These are phyloP conservation scores for Phocoena sinus DNA, from an alignment of 2,113 vertebrate genomes.

Conservation along the genomic window DNA sequence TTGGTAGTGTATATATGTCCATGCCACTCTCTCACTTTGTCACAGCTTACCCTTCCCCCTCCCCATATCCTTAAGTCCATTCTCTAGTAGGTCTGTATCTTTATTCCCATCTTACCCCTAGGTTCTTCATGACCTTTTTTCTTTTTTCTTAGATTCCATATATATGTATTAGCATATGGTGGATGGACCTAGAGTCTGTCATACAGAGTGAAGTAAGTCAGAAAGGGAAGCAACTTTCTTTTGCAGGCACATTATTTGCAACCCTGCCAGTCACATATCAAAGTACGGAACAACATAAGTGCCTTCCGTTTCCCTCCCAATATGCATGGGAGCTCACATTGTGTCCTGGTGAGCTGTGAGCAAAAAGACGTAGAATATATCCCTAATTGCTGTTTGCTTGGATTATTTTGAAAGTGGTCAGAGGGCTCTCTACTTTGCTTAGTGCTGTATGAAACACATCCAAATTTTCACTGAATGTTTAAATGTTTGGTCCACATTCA, in stretches of 20 bases:
- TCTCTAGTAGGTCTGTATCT: too few relatives aligned
- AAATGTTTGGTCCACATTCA: constrained; percentile 43
- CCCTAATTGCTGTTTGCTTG: constrained; percentile 55
- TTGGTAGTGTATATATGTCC: too few relatives aligned
- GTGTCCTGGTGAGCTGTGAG: not conserved
- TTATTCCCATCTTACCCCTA: too few relatives aligned
- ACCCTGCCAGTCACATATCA: constrained; percentile 66
- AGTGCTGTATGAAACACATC: not conserved
- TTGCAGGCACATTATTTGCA: constrained; percentile 50
- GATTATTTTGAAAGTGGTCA: constrained; percentile 59
- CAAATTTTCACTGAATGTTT: constrained; percentile 55
- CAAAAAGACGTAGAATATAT: constrained; percentile 27
- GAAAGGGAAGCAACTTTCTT: constrained; percentile 62
- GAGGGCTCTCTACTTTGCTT: constrained; percentile 56
- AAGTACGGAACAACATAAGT: constrained; percentile 51
- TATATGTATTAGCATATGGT: too few relatives aligned
- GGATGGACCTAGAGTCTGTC: too few relatives aligned
- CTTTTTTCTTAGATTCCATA: too few relatives aligned
- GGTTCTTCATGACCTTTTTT: too few relatives aligned
- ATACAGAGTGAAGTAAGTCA: too few relatives aligned
- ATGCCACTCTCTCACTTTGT: too few relatives aligned
- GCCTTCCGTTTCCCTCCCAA: constrained; percentile 38
- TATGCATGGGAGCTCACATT: constrained; percentile 44
- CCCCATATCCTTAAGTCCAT: too few relatives aligned
- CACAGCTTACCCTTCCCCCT: too few relatives aligned